Base-by-base conservation (phyloP, 2,888 invertebrate genomes). In the Norana najaformis region DNA sequence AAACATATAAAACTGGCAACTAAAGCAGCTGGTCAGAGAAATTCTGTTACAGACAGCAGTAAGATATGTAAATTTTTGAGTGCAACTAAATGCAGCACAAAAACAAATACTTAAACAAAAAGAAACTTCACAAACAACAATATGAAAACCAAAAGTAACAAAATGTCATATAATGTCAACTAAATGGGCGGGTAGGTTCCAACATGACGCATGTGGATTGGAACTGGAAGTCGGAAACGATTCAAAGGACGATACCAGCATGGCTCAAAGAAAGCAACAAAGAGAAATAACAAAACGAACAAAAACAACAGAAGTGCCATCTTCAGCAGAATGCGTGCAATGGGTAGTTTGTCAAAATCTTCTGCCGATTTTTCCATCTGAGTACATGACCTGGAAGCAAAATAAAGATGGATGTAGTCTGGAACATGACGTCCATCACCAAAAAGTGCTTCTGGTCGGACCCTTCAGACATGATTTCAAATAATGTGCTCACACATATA, bases 161-260 rank as follows among this genome's bases (percentile, higher is more conserved):
- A 47, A 47, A 53, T 53, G 69, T 69, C n/a, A 47, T 23, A 8
- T 47, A 47, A 47, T 8, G 23, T 23, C 47, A 69, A 69, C n/a
- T 69, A 69, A 6, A n/a, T n/a, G 8, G 69, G 69, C 6, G 69
- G 69, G n/a, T 69, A 16, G n/a, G 69, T 69, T 69, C 69, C 69
- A 69, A 69, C 69, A n/a, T 69, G 69, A n/a, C 69, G 69, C n/a
- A 69, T n/a, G n/a, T 69, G 69, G 69, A 69, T 69, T n/a, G 69
- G 69, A 69, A 69, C 69, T 6, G 69, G n/a, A 69, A 69, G 69
- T 69, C 69, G 69, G 69, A 69, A 69, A n/a, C n/a, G 69, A 69
- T 69, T 69, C 69, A 30, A 69, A 69, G 69, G 69, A 69, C n/a
- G 69, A 69, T 69, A 69, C 69, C 30, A 69, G 69, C n/a, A n/a